Evolutionary conservation across 2,888 invertebrate genomes (phyloP), one percentile per base, ranked within the genome.

Genomic region (Morinoia aosen): DNA sequence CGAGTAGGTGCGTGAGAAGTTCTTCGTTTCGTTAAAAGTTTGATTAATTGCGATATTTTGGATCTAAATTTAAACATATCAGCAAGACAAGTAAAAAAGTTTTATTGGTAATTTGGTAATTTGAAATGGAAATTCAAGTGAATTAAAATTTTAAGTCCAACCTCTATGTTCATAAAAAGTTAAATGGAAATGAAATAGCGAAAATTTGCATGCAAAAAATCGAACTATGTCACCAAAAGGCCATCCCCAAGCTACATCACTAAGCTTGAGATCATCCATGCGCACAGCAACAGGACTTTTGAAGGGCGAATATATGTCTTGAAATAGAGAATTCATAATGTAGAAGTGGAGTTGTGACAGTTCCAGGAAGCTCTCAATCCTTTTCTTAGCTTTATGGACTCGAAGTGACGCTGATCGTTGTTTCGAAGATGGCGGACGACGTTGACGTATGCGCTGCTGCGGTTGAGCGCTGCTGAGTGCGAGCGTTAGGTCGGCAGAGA

Each of bases 381-480:
- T 33, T 76, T 16, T 76, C 76, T 76, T 33, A 25, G 19, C 3
- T 33, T 76, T 76, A 76, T 33, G 76, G 76, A 76, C 76, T 76
- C 76, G 76, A 76, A 33, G 76, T 76, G 76, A 76, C 76, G 76
- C 76, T 76, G 76, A 76, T 76, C 76, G 76, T 90, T 90, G 90
- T 90, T 39, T 40, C 90, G 90, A 19, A 40, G 90, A 90, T 39
- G 90, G 40, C 90, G 19, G 33, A 39, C 7, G 90, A 90, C 90
- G 90, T 90, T 90, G 90, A 90, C 48, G 48, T 90, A 48, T 90
- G 14, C 90, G 39, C 90, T 39, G 48, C 90, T 90, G 90, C 40
- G 90, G 90, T 90, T 90, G 40, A 90, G 48, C 19, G 90, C 90
- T 39, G 90, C 14, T 90, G 40, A 90, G 16, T 40, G 90, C 14